Conservation (phyloP, 2,888 invertebrate species). For the Lissocephala sabroskyi region DNA sequence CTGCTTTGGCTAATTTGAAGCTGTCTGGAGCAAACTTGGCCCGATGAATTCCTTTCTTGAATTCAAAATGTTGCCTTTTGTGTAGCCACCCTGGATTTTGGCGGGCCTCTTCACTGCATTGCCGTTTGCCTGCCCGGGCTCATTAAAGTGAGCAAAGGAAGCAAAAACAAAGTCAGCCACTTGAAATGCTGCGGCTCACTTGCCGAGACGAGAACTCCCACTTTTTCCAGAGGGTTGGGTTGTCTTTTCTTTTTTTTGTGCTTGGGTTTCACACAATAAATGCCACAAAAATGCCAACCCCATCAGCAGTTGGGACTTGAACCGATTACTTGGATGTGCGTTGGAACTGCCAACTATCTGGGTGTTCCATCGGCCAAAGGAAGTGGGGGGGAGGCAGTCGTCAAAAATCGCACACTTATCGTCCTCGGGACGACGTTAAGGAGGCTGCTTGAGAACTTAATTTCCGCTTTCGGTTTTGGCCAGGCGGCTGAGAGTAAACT, state of each 20-base stretch:
- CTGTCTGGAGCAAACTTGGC: too few species aligned
- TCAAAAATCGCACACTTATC: constrained; percentile 66
- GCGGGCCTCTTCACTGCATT: too few species aligned
- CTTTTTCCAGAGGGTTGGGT: constrained; percentile 9
- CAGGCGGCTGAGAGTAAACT: constrained; percentile 28
- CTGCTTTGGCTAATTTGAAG: too few species aligned
- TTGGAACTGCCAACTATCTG: constrained; percentile 26
- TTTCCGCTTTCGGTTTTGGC: constrained; percentile 46
- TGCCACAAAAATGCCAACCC: constrained; percentile 44
- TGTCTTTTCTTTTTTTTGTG: constrained; percentile 22
- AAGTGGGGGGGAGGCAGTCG: too few species aligned
- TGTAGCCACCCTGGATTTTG: too few species aligned
- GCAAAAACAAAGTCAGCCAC: constrained; percentile 18
- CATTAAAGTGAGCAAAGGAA: constrained; percentile 41
- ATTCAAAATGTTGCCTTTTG: too few species aligned
- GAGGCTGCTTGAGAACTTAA: constrained; percentile 48
- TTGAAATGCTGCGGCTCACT: background rate
- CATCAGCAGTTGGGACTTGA: too few species aligned
- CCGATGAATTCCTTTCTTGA: too few species aligned
- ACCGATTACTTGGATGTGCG: background rate
- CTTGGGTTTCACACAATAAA: constrained; percentile 43
- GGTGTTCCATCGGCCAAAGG: constrained; percentile 37
- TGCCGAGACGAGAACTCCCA: constrained; percentile 10
- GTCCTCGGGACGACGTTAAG: constrained; percentile 19
- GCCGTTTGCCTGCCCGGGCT: too few species aligned